A percentile compares a stretch with the other conserved stretches of the same genome.
Conservation (phyloP, 2,888 invertebrate species). For the Abrostola triplasia region DNA sequence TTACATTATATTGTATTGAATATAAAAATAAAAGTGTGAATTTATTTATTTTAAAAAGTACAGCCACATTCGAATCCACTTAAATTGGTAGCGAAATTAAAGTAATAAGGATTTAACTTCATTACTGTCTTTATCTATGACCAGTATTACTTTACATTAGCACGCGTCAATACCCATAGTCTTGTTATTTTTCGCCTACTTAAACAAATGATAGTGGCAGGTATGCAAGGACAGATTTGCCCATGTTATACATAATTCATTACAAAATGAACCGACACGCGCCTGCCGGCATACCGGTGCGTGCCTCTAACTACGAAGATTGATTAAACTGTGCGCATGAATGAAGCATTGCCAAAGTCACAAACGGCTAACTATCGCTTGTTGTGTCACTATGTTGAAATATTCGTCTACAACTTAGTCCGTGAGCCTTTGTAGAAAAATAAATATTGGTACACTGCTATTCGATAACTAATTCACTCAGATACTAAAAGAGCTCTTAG, state of each 20-base stretch:
- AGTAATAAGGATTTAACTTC: not conserved
- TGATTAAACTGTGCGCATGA: constrained; percentile 31
- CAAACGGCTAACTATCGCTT: constrained; percentile 39
- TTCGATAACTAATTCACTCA: too few species aligned
- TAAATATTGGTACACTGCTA: too few species aligned
- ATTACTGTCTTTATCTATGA: not conserved
- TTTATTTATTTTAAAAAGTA: too few species aligned
- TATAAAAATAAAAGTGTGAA: not conserved
- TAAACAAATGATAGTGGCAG: constrained; percentile 26
- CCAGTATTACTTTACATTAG: not conserved
- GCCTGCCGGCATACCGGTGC: constrained; percentile 16
- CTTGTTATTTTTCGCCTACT: constrained; percentile 28
- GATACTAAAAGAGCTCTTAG: too few species aligned
- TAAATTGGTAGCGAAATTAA: not conserved
- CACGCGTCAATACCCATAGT: constrained; percentile 10
- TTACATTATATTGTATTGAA: not conserved
- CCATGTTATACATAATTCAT: constrained; percentile 46
- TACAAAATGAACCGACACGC: constrained; percentile 46
- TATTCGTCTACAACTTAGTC: constrained; percentile 23
- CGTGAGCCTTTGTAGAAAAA: too few species aligned
- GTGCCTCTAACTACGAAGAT: constrained; percentile 43
- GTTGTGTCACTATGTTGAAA: constrained; percentile 29
- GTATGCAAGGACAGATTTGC: constrained; percentile 50
- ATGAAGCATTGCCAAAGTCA: constrained; percentile 31
- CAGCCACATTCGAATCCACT: not conserved